Evolutionary conservation across 1,140 invertebrate genomes (phyloP).

Genomic region (Ostrea denselamellosa): DNA sequence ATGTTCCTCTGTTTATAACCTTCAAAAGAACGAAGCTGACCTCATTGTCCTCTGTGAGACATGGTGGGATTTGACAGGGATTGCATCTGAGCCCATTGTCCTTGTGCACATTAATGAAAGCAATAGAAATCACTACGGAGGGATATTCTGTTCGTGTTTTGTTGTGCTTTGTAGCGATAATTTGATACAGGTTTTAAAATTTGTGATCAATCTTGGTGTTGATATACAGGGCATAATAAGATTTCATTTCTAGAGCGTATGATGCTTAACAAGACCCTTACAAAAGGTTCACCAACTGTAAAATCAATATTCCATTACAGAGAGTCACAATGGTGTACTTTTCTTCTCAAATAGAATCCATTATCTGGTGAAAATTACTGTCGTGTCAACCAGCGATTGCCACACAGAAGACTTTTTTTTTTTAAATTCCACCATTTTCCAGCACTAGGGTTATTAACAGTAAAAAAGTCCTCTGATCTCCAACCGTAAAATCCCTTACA

Average conservation of each 20-base stretch:
- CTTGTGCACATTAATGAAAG: too few species aligned
- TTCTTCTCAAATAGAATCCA: conserved; percentile 5
- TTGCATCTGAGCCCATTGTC: too few species aligned
- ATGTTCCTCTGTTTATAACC: too few species aligned
- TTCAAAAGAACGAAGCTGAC: too few species aligned
- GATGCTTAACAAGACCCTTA: not conserved
- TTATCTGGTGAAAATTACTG: not conserved
- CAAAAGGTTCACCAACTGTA: not conserved
- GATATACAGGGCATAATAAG: not conserved
- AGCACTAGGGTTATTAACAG: not conserved
- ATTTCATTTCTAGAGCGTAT: not conserved
- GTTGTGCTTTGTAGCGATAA: not conserved
- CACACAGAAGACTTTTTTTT: not conserved
- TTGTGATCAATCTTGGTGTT: not conserved
- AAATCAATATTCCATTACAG: conserved; percentile 9
- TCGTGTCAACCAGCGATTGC: conserved; percentile 13
- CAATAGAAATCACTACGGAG: too few species aligned
- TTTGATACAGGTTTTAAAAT: not conserved
- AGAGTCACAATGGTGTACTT: not conserved
- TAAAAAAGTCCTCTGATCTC: not conserved
- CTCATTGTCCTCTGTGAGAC: too few species aligned
- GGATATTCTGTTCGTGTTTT: not conserved
- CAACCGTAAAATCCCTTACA: not conserved
- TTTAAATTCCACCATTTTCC: not conserved
- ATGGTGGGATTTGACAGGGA: too few species aligned